Evolutionary conservation across 2,113 vertebrate species (phyloP).

Genomic region (Marcusenius ussheri): DNA sequence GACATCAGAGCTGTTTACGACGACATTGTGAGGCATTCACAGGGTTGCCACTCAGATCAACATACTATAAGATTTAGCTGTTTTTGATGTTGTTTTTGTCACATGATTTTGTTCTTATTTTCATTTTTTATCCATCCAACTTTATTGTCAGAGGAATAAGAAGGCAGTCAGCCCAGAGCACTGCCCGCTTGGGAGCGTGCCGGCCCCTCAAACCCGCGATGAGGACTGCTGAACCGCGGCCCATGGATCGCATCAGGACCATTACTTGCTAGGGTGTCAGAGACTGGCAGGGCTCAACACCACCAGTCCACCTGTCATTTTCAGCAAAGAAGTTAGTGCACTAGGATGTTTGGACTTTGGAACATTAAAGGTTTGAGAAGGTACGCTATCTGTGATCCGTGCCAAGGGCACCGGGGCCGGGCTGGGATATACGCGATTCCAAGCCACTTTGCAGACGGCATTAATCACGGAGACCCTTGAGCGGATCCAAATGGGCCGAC

Average conservation of each 20-base stretch:
- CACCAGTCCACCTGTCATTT: neutral
- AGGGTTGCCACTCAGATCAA: neutral
- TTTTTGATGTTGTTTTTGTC: too few relatives aligned
- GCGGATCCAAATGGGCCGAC: conserved; percentile 65
- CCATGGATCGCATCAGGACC: neutral
- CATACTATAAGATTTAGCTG: neutral
- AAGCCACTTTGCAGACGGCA: conserved; percentile 64
- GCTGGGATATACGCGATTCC: conserved; percentile 53
- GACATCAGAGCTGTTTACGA: neutral
- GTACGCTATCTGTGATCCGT: conserved; percentile 49
- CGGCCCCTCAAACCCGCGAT: neutral
- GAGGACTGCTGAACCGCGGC: neutral
- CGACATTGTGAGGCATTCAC: neutral
- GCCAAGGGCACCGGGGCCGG: conserved; percentile 52
- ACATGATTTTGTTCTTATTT: neutral
- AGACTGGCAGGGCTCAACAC: neutral
- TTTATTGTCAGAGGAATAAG: neutral
- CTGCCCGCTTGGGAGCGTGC: neutral
- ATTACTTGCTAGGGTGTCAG: neutral
- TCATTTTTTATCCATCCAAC: neutral
- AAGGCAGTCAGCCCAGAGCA: neutral
- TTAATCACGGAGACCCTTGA: conserved; percentile 67
- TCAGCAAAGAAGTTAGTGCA: neutral
- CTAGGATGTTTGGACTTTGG: neutral
- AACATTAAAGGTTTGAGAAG: conserved; percentile 46